Evolutionary conservation across 2,797 vertebrate genomes (phyloP).

Genomic region (Cercopithecus diana): DNA sequence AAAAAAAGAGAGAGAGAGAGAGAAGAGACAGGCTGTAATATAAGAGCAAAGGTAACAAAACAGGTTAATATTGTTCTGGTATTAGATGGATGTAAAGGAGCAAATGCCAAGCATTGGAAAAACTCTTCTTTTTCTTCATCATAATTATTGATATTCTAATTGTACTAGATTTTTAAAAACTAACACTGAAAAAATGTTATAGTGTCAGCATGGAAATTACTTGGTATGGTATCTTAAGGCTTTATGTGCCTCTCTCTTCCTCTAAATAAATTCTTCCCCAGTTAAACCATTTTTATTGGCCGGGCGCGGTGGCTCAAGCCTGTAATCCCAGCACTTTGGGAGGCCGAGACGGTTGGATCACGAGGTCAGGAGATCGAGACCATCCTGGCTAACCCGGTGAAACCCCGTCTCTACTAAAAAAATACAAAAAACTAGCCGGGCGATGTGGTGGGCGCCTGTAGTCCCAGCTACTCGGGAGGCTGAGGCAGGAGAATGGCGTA

Average conservation of each 20-base stretch:
- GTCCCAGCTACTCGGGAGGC: no score
- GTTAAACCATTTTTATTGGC: neutral
- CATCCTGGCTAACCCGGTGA: no score
- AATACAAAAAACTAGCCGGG: no score
- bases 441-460: no score
- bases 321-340: no score
- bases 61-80: neutral
- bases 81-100: neutral
- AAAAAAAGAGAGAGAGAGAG: neutral
- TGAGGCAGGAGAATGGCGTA: no score
- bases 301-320: no score
- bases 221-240: neutral
- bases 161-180: neutral
- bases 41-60: neutral
- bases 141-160: slow-evolving; percentile 16
- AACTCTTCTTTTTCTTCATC: neutral
- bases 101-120: neutral
- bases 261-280: slow-evolving; percentile 12
- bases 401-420: no score
- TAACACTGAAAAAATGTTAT: neutral
- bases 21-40: neutral
- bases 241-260: neutral
- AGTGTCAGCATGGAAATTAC: neutral
- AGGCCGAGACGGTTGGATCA: no score
- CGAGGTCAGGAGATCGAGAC: no score